Conservation (phyloP, 2,113 vertebrate species). For the Istiophorus platypterus region DNA sequence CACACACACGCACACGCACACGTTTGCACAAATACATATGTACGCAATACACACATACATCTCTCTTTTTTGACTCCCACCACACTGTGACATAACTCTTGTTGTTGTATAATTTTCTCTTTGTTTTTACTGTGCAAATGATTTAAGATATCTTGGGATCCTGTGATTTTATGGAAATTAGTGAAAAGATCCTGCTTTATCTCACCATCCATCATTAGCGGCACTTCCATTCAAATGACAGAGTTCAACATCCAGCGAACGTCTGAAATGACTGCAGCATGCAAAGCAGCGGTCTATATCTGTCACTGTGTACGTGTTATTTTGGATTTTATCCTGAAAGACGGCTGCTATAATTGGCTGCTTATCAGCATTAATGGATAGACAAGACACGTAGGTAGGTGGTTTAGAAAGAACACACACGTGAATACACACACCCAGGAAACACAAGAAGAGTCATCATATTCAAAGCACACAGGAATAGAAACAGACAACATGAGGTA, state of each 20-base stretch:
- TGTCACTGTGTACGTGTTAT: constrained; percentile 45
- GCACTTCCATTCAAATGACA: constrained; percentile 48
- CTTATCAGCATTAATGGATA: constrained; percentile 68
- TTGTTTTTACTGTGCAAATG: background rate
- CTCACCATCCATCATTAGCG: constrained; percentile 6
- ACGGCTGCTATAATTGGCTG: constrained; percentile 53
- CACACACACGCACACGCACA: background rate
- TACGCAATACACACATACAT: background rate
- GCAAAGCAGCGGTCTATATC: constrained; percentile 58
- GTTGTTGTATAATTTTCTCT: constrained; percentile 10
- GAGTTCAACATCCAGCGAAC: constrained; percentile 18
- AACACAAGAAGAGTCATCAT: constrained; percentile 50
- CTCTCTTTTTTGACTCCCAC: background rate
- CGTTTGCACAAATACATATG: background rate
- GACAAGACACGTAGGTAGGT: constrained; percentile 34
- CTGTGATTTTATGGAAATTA: background rate
- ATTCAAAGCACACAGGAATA: constrained; percentile 76
- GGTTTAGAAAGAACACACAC: constrained; percentile 13
- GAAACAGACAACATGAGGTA: constrained; percentile 68
- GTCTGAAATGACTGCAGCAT: constrained; percentile 28
- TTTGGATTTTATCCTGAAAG: constrained; percentile 59
- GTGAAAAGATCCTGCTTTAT: constrained; percentile 33
- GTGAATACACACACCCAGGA: constrained; percentile 43
- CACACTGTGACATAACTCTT: background rate
- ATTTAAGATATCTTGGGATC: background rate